Base-by-base conservation (phyloP, 1,140 invertebrate genomes). In the Drosophila subpulchrella region DNA sequence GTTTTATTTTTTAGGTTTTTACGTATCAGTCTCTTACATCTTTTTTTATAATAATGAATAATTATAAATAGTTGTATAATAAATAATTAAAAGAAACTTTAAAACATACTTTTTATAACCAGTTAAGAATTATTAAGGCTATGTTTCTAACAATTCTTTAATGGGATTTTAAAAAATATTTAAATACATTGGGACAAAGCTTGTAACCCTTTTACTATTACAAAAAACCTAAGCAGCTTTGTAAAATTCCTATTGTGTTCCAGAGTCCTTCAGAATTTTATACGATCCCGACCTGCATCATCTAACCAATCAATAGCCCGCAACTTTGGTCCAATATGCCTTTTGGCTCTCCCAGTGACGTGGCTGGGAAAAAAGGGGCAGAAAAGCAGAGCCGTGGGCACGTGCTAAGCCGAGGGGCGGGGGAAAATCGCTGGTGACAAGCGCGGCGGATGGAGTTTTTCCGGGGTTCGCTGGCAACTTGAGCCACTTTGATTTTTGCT, bases 401-500 rank as follows among this genome's bases (percentile, higher is more conserved):
- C 65, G 67, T 71, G 67, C 67, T 71, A 71, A 71, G 66, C 53
- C 13, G 36, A 42, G 13, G 27, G 53, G 62, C 12, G 32, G 58
- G 13, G 58, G 41, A 17, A 27, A 47, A 44, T 46, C 41, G 74
- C 39, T 72, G 59, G 48, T 63, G 66, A 56, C 38, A 44, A 53
- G 46, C 51, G 30, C 47, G 60, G 51, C n/a, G 39, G 65, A 10
- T 32, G 47, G 48, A 12, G 50, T 59, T 56, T 57, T 44, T 47
- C 34, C 39, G 57, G 39, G 54, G 30, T 47, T 62, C 46, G 73
- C 47, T 70, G 84, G 84, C 84, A 89, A 89, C 84, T 89, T 89
- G 84, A 89, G 84, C 84, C 85, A 89, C 84, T 89, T 89, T 89
- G 84, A 89, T 89, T 89, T 89, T 89, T 89, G 84, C 84, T 89